These are phyloP conservation scores for Scophthalmus maximus DNA, from an alignment of 2,113 vertebrate genomes.

Conservation along the genomic window DNA sequence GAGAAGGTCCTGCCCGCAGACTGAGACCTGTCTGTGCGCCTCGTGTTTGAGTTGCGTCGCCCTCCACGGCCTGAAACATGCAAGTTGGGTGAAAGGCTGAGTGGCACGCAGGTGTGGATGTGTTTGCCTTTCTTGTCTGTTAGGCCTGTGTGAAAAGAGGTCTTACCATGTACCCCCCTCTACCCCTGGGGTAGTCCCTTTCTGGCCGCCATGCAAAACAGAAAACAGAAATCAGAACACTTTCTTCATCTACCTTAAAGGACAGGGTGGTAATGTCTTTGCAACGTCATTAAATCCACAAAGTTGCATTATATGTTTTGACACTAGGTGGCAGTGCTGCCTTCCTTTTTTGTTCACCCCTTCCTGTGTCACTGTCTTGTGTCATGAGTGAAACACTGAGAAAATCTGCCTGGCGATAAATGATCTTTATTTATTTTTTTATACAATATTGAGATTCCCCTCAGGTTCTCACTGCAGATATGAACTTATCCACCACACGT, in stretches of 20 bases:
- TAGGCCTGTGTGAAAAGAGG: background rate
- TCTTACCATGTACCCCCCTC: too few relatives aligned
- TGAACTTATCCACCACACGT: too few relatives aligned
- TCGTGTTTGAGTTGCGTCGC: background rate
- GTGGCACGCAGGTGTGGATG: background rate
- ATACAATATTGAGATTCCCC: background rate
- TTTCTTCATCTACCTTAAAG: background rate
- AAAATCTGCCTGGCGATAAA: background rate
- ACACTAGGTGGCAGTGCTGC: conserved; percentile 68
- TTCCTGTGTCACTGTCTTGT: background rate
- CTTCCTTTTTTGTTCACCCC: background rate
- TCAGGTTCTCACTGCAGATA: too few relatives aligned
- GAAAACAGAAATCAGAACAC: too few relatives aligned
- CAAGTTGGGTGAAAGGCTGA: background rate
- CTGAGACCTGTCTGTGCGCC: too few relatives aligned
- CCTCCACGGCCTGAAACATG: background rate
- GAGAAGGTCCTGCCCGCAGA: too few relatives aligned
- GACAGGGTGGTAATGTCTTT: background rate
- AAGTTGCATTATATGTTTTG: background rate
- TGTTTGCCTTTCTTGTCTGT: background rate
- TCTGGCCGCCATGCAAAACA: too few relatives aligned
- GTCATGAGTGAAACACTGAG: background rate
- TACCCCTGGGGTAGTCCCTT: too few relatives aligned
- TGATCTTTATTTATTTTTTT: background rate
- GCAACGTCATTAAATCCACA: background rate